Evolutionary conservation across 1,140 invertebrate genomes (phyloP).

Genomic region (Ceratosolen solmsi): DNA sequence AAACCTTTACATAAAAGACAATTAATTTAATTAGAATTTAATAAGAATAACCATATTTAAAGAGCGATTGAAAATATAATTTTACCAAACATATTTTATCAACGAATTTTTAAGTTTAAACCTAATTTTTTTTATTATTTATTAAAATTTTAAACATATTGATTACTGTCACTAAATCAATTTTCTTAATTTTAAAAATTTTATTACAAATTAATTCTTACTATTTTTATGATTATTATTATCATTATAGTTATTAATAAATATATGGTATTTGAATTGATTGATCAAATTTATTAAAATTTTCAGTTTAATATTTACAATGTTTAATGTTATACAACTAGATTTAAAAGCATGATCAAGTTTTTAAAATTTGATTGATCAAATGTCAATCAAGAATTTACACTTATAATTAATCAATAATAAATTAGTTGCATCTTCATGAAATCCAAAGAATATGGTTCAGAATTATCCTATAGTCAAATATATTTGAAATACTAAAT

Average conservation of each 20-base stretch:
- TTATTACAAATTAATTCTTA: neutral
- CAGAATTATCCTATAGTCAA: too few species aligned
- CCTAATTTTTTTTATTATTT: slow-evolving; percentile 7
- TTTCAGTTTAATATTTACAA: neutral
- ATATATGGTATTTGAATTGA: neutral
- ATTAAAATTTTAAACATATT: neutral
- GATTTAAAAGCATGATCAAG: neutral
- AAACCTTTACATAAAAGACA: too few species aligned
- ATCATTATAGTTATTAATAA: neutral
- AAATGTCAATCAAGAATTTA: too few species aligned
- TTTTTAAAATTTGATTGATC: too few species aligned
- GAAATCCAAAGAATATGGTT: too few species aligned
- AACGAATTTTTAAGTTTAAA: slow-evolving; percentile 33
- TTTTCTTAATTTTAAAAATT: neutral
- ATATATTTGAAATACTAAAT: too few species aligned
- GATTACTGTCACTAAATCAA: neutral
- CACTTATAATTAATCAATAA: too few species aligned
- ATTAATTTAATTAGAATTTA: too few species aligned
- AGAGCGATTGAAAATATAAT: slow-evolving; percentile 20
- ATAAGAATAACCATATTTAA: neutral
- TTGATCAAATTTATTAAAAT: slow-evolving; percentile 3
- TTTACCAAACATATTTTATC: slow-evolving; percentile 38
- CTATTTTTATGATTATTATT: neutral
- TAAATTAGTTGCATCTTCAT: too few species aligned
- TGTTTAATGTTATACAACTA: neutral